Evolutionary conservation across 2,113 vertebrate genomes (phyloP), one percentile per base, ranked within the genome.

Genomic region (Tetraodon nigroviridis): DNA sequence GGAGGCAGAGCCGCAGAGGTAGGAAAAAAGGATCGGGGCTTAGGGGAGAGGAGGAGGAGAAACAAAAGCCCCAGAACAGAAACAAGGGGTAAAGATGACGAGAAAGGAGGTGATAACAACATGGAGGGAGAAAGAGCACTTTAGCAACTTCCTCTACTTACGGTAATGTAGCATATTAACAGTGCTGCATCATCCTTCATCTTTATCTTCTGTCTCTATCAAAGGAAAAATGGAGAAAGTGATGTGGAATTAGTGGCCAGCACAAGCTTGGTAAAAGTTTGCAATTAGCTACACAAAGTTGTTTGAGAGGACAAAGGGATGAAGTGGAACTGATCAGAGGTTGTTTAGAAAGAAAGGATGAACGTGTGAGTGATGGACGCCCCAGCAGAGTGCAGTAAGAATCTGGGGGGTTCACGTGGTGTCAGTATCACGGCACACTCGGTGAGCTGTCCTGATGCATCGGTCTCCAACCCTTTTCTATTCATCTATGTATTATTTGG

Each of bases 351-450:
- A 44, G 42, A 44, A 44, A 16, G 32, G 42, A 44, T 5, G 41
- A 44, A 44, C 32, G 19, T 1, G 51, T 51, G 59, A 49, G 67
- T 64, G 78, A 76, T 67, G 67, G 78, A 80, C 76, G 69, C 51
- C 32, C 55, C 51, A 20, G 51, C 58, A 71, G 72, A 80, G 69
- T 76, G 73, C 78, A 76, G 78, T 15, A 70, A 32, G 55, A 58
- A 69, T 80, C 66, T 67, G 40, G 17, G 40, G 17, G 66, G 59
- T 61, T 76, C 53, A 21, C 7, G 1, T 29, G 55, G 67, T 67
- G 73, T 73, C 78, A 12, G 71, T 80, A 72, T 51, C 76, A 61
- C 67, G 45, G 29, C 67, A 61, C 24, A 4, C 70, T 71, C 51
- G 51, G 17, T 5, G 20, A 51, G 40, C 73, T 42, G 51, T 64